Conservation (phyloP, 2,797 vertebrate species). For the Macropus fuliginosus region DNA sequence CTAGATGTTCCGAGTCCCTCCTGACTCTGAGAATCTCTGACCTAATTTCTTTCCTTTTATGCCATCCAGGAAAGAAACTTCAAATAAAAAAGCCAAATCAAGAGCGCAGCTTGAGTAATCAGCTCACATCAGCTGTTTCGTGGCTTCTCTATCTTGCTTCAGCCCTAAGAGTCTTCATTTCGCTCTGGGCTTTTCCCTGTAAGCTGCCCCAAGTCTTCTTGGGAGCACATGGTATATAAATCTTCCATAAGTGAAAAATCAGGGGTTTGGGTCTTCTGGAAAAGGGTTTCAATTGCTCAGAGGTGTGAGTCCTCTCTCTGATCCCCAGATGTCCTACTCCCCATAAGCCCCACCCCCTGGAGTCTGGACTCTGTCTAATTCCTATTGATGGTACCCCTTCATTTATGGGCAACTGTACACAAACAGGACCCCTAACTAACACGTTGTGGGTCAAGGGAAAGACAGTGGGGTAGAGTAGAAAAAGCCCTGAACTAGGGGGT, state of each 20-base stretch:
- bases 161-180: slow-evolving; percentile 5
- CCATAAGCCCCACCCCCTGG: neutral
- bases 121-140: neutral
- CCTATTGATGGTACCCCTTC: neutral
- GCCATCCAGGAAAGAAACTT: neutral
- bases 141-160: neutral
- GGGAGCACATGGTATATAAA: slow-evolving; percentile 12
- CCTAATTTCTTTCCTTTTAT: neutral
- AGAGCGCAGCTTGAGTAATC: neutral
- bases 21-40: neutral
- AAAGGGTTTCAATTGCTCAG: slow-evolving; percentile 3
- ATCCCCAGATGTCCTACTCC: neutral
- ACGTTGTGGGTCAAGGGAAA: slow-evolving; percentile 15
- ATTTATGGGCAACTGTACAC: neutral
- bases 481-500: neutral
- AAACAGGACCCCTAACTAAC: neutral
- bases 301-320: neutral
- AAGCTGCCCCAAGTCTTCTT: slow-evolving; percentile 29
- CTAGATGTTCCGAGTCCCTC: neutral
- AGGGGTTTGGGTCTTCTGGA: neutral
- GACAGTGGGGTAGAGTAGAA: neutral
- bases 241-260: neutral
- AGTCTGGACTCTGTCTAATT: neutral
- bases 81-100: neutral
- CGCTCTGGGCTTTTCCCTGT: neutral